A percentile compares a stretch with the other conserved stretches of the same genome.
phyloP scores from a whole-genome alignment of 1,140 invertebrate genomes.

The Mercenaria mercenaria region DNA sequence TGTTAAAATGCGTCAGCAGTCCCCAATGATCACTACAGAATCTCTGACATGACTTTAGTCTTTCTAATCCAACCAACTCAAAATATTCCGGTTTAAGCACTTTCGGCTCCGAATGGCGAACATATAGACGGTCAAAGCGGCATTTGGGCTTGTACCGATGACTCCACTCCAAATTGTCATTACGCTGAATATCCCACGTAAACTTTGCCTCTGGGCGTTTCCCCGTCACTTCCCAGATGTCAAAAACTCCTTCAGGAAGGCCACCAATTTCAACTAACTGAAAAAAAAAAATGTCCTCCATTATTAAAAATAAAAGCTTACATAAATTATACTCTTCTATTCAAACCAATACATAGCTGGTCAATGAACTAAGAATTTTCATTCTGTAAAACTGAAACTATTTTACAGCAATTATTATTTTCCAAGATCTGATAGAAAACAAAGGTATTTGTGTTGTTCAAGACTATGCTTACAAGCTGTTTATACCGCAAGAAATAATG shows the following conservation, averaged over 20 bases:
- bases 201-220: slow-evolving; percentile 87
- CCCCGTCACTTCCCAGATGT: slow-evolving; percentile 88
- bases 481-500: no score
- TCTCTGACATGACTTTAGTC: slow-evolving; percentile 86
- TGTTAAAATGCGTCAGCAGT: slow-evolving; percentile 86
- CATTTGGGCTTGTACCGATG: slow-evolving; percentile 85
- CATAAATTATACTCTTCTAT: no score
- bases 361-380: no score
- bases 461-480: no score
- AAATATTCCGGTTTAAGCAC: slow-evolving; percentile 87
- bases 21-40: slow-evolving; percentile 90
- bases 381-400: no score
- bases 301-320: neutral
- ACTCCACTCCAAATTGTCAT: slow-evolving; percentile 86
- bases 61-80: slow-evolving; percentile 88
- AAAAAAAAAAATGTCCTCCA: slow-evolving; percentile 60
- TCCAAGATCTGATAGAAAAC: no score
- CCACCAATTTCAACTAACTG: slow-evolving; percentile 86
- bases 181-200: slow-evolving; percentile 88
- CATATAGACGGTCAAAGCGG: slow-evolving; percentile 89
- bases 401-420: no score
- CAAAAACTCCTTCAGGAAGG: slow-evolving; percentile 86
- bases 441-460: no score
- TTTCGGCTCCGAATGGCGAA: slow-evolving; percentile 80
- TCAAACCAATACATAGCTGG: no score